Evolutionary conservation across 2,113 vertebrate genomes (phyloP).

Genomic region (Erythrolamprus reginae): DNA sequence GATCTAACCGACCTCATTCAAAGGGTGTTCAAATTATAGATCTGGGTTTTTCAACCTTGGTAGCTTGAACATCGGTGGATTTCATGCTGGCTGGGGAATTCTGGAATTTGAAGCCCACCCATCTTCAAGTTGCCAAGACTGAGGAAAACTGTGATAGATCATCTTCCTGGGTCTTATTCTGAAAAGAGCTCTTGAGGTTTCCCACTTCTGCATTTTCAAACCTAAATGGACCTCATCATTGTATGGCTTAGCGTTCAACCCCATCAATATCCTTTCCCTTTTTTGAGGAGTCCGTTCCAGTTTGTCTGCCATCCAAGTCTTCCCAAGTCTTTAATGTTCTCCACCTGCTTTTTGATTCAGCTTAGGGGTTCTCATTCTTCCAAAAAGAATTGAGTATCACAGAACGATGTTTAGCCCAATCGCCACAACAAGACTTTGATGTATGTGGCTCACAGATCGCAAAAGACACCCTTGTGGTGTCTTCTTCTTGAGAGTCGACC

Average conservation of each 20-base stretch:
- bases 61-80: background rate
- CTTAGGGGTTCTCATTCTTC: background rate
- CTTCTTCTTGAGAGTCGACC: background rate
- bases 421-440: background rate
- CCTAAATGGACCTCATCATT: background rate
- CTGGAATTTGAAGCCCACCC: background rate
- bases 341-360: background rate
- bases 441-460: background rate
- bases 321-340: background rate
- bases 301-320: background rate
- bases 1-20: background rate
- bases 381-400: background rate
- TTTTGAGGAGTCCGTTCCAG: background rate
- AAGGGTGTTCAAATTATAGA: background rate
- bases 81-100: background rate
- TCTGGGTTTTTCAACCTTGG: background rate
- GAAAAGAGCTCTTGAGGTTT: background rate
- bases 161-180: background rate
- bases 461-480: background rate
- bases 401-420: no score
- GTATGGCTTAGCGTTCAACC: background rate
- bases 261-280: background rate
- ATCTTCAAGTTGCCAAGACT: background rate
- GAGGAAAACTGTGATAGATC: background rate
- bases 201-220: background rate